Evolutionary conservation across 2,888 invertebrate genomes (phyloP).

Genomic region (Drosophila mayaguana): DNA sequence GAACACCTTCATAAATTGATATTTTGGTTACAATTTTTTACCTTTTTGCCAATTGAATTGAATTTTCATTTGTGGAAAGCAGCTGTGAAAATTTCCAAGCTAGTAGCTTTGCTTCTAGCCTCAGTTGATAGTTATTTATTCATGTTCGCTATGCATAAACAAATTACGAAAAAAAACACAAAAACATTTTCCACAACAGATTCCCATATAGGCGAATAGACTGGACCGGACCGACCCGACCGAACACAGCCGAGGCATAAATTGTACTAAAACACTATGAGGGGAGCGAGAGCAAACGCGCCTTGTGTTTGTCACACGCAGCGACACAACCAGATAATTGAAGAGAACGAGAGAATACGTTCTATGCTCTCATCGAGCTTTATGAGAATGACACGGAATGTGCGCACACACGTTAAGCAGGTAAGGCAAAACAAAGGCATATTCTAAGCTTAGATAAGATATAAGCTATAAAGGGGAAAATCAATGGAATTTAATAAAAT

Average conservation of each 20-base stretch:
- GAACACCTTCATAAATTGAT: neutral
- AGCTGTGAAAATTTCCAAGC: constrained; percentile 34
- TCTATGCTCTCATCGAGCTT: constrained; percentile 17
- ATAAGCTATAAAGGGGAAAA: neutral
- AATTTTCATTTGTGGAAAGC: constrained; percentile 23
- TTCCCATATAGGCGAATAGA: neutral
- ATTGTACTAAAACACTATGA: constrained; percentile 34
- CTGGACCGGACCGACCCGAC: constrained; percentile 7
- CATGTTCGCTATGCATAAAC: constrained; percentile 46
- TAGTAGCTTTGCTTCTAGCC: constrained; percentile 40
- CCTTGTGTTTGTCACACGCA: constrained; percentile 22
- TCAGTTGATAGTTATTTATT: constrained; percentile 32
- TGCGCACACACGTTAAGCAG: constrained; percentile 16
- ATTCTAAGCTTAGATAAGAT: constrained; percentile 44
- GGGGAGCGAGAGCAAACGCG: constrained; percentile 26
- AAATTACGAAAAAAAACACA: constrained; percentile 23
- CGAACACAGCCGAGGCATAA: constrained; percentile 38
- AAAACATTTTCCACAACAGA: constrained; percentile 20
- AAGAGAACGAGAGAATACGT: constrained; percentile 8
- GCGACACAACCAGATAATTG: neutral
- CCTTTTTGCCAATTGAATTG: constrained; percentile 42
- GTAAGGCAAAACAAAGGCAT: constrained; percentile 4
- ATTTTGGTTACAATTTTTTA: constrained; percentile 21
- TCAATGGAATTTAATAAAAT: constrained; percentile 11
- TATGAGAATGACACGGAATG: constrained; percentile 11